These are phyloP conservation scores for Berghia stephanieae DNA, from an alignment of 1,140 invertebrate species.

Conservation along the genomic window DNA sequence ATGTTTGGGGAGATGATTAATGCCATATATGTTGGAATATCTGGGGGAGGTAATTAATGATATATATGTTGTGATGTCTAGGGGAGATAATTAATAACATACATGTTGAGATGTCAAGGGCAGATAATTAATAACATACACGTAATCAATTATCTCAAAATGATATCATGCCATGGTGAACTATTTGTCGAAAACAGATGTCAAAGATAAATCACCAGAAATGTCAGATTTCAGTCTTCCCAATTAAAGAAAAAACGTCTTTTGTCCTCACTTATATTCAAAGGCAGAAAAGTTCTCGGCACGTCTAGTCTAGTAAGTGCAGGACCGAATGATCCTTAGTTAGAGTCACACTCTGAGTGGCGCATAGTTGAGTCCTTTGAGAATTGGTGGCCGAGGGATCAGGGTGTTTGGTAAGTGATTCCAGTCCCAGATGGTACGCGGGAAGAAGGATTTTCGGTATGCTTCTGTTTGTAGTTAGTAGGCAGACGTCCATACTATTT, in stretches of 20 bases:
- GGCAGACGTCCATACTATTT: not conserved
- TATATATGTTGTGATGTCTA: slow-evolving; percentile 59
- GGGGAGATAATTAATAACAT: slow-evolving; percentile 24
- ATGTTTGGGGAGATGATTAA: not conserved
- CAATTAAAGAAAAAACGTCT: no score
- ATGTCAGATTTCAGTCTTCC: not conserved
- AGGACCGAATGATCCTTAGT: no score
- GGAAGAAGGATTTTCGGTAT: no score
- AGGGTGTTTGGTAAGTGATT: no score
- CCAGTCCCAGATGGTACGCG: no score
- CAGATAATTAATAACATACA: not conserved
- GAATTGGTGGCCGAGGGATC: no score
- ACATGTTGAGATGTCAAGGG: not conserved
- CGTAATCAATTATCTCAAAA: not conserved
- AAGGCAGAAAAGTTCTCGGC: no score
- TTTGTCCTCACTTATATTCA: no score
- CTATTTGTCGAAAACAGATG: not conserved
- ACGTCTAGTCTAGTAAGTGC: no score
- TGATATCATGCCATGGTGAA: not conserved
- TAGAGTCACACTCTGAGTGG: no score
- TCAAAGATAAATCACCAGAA: not conserved
- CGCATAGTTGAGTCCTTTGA: no score
- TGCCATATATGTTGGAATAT: slow-evolving; percentile 17
- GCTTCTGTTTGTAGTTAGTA: no score
- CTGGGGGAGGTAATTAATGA: not conserved